Percentiles rank a stretch among this genome's conserved stretches.
These are phyloP conservation scores for Dendrocincla fuliginosa DNA, from an alignment of 2,797 vertebrate species.

Conservation along the genomic window DNA sequence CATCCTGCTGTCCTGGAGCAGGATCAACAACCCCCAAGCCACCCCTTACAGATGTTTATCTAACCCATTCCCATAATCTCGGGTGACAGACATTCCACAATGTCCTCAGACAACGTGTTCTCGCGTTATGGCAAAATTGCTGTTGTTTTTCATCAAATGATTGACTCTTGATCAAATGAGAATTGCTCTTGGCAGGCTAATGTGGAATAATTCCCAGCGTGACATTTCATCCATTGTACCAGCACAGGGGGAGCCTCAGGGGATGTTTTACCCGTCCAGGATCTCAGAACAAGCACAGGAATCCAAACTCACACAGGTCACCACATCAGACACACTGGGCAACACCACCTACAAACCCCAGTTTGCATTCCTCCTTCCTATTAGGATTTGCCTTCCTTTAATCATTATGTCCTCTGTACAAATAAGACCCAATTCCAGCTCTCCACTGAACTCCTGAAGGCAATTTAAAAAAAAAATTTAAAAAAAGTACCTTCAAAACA, in stretches of 20 bases:
- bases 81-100: not conserved
- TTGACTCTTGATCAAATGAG: not conserved
- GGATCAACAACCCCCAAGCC: not conserved
- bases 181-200: not conserved
- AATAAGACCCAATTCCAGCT: not conserved
- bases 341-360: not conserved
- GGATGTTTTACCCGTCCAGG: not conserved
- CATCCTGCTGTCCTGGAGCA: not conserved
- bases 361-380: not conserved
- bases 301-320: not conserved
- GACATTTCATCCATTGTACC: not conserved
- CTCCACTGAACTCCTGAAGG: not conserved
- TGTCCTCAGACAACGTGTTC: fast-evolving
- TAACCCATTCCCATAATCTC: not conserved
- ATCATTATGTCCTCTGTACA: not conserved
- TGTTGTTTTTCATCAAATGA: not conserved
- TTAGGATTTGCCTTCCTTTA: not conserved
- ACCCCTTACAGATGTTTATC: not conserved
- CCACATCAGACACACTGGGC: not conserved
- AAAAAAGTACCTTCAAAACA: not conserved
- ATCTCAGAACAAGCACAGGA: not conserved
- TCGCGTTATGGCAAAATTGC: not conserved
- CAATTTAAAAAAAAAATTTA: not conserved
- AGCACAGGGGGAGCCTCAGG: not conserved
- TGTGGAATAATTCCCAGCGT: not conserved